Percentiles rank a stretch among this genome's conserved stretches.
These are phyloP conservation scores for Gallinago jamesoni DNA, from an alignment of 2,113 vertebrate species.

Conservation along the genomic window DNA sequence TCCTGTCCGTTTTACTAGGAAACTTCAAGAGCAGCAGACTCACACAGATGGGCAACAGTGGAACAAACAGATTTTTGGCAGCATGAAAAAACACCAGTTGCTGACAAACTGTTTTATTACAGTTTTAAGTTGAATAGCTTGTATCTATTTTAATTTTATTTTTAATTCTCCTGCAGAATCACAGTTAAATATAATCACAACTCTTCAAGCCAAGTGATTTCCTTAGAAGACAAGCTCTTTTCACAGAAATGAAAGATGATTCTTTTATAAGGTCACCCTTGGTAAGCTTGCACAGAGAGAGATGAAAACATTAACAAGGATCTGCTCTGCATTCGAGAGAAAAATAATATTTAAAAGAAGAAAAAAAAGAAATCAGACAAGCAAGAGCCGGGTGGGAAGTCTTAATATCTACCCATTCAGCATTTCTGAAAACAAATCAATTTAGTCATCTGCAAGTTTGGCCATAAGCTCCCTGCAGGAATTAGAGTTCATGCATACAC, in stretches of 20 bases:
- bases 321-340: background rate
- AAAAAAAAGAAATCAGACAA: background rate
- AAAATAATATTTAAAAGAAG: background rate
- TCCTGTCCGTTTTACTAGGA: background rate
- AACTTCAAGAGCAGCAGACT: background rate
- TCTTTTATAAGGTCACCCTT: slow-evolving; percentile 10
- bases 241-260: background rate
- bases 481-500: slow-evolving; percentile 15
- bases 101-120: background rate
- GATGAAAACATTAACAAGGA: slow-evolving; percentile 2
- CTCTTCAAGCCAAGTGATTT: background rate
- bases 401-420: slow-evolving; percentile 12
- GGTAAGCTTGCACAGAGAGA: background rate
- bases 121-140: background rate
- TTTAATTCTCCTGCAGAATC: background rate
- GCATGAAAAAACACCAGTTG: background rate
- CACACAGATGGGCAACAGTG: background rate
- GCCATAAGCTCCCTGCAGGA: slow-evolving; percentile 37
- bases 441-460: slow-evolving; percentile 21
- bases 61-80: background rate
- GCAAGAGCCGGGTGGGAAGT: background rate
- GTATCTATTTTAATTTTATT: background rate
- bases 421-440: slow-evolving; percentile 41
- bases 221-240: background rate
- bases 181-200: background rate